phyloP scores from a whole-genome alignment of 2,797 vertebrate genomes.

The Sus cebifrons region DNA sequence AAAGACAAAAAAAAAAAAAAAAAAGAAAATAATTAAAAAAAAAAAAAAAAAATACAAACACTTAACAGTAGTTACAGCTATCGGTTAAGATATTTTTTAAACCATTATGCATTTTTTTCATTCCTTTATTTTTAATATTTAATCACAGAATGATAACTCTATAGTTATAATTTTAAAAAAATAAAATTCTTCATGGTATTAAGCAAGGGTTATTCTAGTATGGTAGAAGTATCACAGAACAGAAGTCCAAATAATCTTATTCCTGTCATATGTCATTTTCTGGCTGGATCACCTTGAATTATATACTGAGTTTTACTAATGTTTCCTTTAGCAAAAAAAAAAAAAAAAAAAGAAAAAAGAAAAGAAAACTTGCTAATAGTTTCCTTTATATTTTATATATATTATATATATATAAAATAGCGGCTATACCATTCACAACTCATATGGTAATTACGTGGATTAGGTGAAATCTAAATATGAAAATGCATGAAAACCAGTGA shows the following conservation, averaged over 20 bases:
- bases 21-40: too few species aligned
- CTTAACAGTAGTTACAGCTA: neutral
- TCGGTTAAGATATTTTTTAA: neutral
- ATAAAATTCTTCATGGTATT: slow-evolving; percentile 12
- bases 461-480: neutral
- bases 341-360: too few species aligned
- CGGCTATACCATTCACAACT: neutral
- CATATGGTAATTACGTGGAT: neutral
- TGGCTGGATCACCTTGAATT: neutral
- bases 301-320: slow-evolving; percentile 7
- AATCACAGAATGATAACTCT: neutral
- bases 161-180: slow-evolving; percentile 3
- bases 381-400: too few species aligned
- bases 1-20: too few species aligned
- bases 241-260: slow-evolving; percentile 26
- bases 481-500: neutral
- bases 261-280: neutral
- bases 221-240: neutral
- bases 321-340: neutral
- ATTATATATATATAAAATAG: neutral
- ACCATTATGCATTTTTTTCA: neutral
- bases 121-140: slow-evolving; percentile 11
- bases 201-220: neutral
- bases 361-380: too few species aligned
- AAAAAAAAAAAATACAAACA: neutral